These are phyloP conservation scores for Bicyclus anynana DNA, from an alignment of 1,140 invertebrate genomes.

Conservation along the genomic window DNA sequence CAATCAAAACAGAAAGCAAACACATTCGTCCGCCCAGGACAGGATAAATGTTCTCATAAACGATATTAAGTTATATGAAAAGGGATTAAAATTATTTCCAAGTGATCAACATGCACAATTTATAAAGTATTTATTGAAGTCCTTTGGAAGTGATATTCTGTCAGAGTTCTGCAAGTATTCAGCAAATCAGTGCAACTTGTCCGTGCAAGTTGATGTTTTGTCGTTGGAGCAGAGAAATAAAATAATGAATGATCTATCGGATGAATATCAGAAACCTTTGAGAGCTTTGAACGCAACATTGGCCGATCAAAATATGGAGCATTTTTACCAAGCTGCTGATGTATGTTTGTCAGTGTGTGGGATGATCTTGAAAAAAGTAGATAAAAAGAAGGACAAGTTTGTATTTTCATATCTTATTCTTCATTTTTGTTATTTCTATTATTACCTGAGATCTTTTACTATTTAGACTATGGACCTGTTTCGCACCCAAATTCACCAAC, in stretches of 20 bases:
- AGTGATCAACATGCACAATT: slow-evolving; percentile 81
- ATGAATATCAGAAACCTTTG: slow-evolving; percentile 81
- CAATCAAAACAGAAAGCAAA: slow-evolving; percentile 83
- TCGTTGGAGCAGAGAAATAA: slow-evolving; percentile 83
- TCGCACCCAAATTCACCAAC: too few species aligned
- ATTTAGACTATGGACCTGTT: too few species aligned
- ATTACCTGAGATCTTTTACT: too few species aligned
- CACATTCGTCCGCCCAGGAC: slow-evolving; percentile 88
- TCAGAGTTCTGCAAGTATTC: slow-evolving; percentile 87
- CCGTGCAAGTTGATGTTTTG: slow-evolving; percentile 76
- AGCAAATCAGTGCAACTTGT: slow-evolving; percentile 81
- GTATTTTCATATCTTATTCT: slow-evolving; percentile 22
- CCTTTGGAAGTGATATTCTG: slow-evolving; percentile 89
- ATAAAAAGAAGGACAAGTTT: slow-evolving; percentile 69
- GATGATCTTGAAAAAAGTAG: slow-evolving; percentile 89
- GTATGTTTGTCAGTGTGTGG: slow-evolving; percentile 85
- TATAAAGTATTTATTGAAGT: slow-evolving; percentile 89
- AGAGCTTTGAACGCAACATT: slow-evolving; percentile 81
- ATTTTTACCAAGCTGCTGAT: slow-evolving; percentile 87
- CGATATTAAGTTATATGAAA: slow-evolving; percentile 91
- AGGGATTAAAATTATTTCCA: slow-evolving; percentile 85
- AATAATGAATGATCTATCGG: slow-evolving; percentile 81
- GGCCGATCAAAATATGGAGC: slow-evolving; percentile 81
- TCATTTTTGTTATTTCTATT: too few species aligned
- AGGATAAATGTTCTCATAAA: slow-evolving; percentile 86